These are phyloP conservation scores for Diogma glabrata DNA, from an alignment of 2,888 invertebrate genomes.

Conservation along the genomic window DNA sequence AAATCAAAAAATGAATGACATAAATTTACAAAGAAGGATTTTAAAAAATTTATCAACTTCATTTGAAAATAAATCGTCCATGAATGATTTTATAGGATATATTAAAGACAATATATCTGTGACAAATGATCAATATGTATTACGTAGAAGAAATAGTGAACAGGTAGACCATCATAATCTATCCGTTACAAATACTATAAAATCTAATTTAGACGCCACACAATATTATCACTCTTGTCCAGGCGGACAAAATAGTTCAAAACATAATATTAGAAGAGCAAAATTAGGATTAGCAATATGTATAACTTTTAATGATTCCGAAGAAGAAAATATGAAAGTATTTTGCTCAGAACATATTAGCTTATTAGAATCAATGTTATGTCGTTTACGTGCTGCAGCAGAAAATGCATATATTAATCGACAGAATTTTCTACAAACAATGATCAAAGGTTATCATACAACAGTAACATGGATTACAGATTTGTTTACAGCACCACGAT, in stretches of 20 bases:
- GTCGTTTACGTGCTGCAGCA: constrained; percentile 53
- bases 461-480: constrained; percentile 47
- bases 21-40: constrained; percentile 46
- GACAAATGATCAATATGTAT: constrained; percentile 26
- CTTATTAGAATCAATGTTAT: constrained; percentile 58
- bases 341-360: constrained; percentile 73
- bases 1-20: constrained; percentile 41
- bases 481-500: constrained; percentile 53
- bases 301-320: constrained; percentile 43
- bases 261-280: constrained; percentile 28
- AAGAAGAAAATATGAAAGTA: constrained; percentile 53
- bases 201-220: not conserved
- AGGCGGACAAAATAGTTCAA: constrained; percentile 19
- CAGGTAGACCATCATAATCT: constrained; percentile 32
- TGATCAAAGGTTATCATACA: constrained; percentile 40
- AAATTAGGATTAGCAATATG: constrained; percentile 58
- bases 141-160: constrained; percentile 27
- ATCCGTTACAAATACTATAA: too few species aligned
- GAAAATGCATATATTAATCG: constrained; percentile 49
- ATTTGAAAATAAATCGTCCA: constrained; percentile 34
- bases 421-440: constrained; percentile 39
- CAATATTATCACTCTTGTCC: not conserved
- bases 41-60: constrained; percentile 43
- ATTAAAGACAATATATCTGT: constrained; percentile 28
- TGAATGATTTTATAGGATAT: constrained; percentile 34